Evolutionary conservation across 2,888 invertebrate species (phyloP), one percentile per base, ranked within the genome.

Genomic region (Drosophila sordidapex): DNA sequence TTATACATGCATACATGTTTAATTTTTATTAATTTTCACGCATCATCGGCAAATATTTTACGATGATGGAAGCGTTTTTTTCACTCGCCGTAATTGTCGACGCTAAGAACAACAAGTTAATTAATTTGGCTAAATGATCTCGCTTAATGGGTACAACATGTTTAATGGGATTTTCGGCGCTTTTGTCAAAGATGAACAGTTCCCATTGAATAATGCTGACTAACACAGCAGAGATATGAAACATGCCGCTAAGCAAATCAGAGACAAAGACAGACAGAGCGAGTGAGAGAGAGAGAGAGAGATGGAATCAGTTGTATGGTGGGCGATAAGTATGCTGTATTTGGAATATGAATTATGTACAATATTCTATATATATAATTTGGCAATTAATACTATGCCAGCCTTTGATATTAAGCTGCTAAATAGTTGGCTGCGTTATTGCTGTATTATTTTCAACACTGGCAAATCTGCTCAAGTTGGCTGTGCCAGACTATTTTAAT

Each of bases 51-150:
- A 82, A 84, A 85, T 85, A 87, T 86, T 83, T 87, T 81, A 88
- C 60, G 77, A 87, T 89, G 86, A 87, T 87, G 90, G 76, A 87
- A 87, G 89, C 83, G 90, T 86, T 89, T 76, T 88, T 90, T 90
- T 88, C 89, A 87, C 85, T 89, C 85, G 73, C 71, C 62, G 74
- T 86, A 86, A 90, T 87, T 88, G 89, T 80, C 86, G 82, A 74
- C 87, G 86, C 88, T 74, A 90, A 71, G 87, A 88, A 90, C 90
- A 87, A 90, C 87, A 87, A 87, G 89, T 86, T 87, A 87, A 87
- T 87, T 87, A 87, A 87, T 87, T 87, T 86, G 79, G 74, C 85
- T 78, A 88, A 86, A 86, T 86, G 90, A 88, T 80, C 83, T 76
- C 70, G 61, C 83, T 87, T 87, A 87, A 87, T 87, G 90, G 83